Evolutionary conservation across 2,888 invertebrate species (phyloP), one percentile per base, ranked within the genome.

Genomic region (Corbicula japonica): DNA sequence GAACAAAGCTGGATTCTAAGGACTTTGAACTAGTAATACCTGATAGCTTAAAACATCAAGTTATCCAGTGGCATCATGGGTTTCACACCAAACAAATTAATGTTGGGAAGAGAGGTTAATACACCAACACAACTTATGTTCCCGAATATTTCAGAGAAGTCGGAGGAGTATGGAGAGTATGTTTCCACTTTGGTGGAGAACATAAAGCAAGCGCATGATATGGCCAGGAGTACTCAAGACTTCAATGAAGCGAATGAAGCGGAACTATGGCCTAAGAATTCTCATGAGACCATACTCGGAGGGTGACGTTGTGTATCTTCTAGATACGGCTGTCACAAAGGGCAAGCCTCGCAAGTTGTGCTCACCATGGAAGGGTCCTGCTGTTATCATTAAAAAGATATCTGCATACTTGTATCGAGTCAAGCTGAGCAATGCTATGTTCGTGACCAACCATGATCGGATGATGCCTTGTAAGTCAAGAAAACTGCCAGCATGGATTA

Each of bases 311-410:
- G 69, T 75, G 12, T 75, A 68, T 54, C 23, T 75, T 10, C 32
- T 75, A n/a, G 75, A 75, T 28, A 61, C 83, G 12, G 79, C 83
- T 32, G 28, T 26, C 0, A 10, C 26, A 1, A 75, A 71, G 32
- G 82, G 78, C 0, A 48, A 75, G 32, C 75, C 62, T 38, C 54
- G 34, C 12, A 75, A 78, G 34, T 28, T 78, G 15, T 15, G 46
- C n/a, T 41, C 78, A 0, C 76, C 71, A 0, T 82, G 82, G 76
- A 76, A 72, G 26, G 78, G 82, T 26, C 77, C 77, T 12, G 74
- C 58, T 1, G 50, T 78, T 6, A 69, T 82, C 10, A 52, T 63
- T 12, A 56, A 70, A 12, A 68, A 65, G 48, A 18, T 81, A 5
- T 62, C 81, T 1, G 60, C 74, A 35, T 48, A 48, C 21, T 32